Conservation (phyloP, 2,797 vertebrate genomes). For the Momotus momota region DNA sequence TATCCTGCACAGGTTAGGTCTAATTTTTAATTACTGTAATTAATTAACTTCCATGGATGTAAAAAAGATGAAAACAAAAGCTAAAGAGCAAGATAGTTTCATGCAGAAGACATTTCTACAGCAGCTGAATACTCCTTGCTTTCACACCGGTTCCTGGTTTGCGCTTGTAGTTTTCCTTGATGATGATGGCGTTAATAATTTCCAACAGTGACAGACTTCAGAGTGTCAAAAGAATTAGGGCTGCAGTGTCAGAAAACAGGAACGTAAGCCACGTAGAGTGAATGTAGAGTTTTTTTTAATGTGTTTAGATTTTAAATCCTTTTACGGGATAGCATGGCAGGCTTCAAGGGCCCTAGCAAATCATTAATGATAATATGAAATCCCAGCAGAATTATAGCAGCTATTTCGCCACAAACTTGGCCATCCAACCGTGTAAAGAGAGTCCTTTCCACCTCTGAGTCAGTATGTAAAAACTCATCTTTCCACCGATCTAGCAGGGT, state of each 20-base stretch:
- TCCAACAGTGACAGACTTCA: neutral
- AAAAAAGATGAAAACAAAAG: neutral
- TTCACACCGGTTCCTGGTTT: neutral
- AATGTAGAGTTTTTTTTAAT: neutral
- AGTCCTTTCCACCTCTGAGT: slow-evolving; percentile 13
- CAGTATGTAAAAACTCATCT: neutral
- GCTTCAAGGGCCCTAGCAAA: slow-evolving; percentile 48
- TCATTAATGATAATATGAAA: slow-evolving; percentile 56
- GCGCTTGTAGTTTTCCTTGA: neutral
- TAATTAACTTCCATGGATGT: neutral
- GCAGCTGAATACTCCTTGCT: neutral
- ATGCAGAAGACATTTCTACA: neutral
- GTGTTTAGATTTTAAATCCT: slow-evolving; percentile 54
- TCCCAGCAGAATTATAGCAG: slow-evolving; percentile 50
- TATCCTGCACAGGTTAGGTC: neutral
- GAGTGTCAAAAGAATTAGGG: slow-evolving; percentile 26
- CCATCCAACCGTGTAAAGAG: neutral
- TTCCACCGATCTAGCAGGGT: neutral
- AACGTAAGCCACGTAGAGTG: neutral
- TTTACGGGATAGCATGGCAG: slow-evolving; percentile 40
- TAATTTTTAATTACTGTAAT: slow-evolving; percentile 4
- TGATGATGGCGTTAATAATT: slow-evolving; percentile 18
- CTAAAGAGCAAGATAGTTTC: neutral
- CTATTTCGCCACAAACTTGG: slow-evolving; percentile 27
- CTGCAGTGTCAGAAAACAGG: slow-evolving; percentile 28